Conservation (phyloP, 2,888 invertebrate genomes). For the Watsonalla cultraria region DNA sequence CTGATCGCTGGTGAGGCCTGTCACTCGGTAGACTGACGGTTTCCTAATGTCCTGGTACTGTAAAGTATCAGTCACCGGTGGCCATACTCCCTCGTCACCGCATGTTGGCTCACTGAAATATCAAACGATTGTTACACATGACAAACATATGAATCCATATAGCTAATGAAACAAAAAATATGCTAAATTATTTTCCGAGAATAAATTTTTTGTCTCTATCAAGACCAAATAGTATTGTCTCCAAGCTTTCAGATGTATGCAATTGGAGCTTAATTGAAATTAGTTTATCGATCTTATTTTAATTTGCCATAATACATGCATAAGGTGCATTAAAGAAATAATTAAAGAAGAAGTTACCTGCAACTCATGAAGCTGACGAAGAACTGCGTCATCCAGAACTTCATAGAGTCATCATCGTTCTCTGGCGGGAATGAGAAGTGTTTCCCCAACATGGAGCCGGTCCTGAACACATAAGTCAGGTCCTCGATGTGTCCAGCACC, state of each 20-base stretch:
- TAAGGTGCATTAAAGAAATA: not conserved
- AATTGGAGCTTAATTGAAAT: too few species aligned
- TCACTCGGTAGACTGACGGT: conserved; percentile 20
- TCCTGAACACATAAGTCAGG: conserved; percentile 72
- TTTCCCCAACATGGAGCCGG: conserved; percentile 36
- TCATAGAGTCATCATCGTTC: conserved; percentile 36
- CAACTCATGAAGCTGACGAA: conserved; percentile 47
- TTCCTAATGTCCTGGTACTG: conserved; percentile 39
- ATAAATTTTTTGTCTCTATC: too few species aligned
- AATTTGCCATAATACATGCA: not conserved
- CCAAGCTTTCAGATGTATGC: too few species aligned
- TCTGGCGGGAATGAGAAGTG: conserved; percentile 20
- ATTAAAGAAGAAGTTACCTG: conserved; percentile 36
- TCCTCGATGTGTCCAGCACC: conserved; percentile 81
- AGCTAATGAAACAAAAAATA: too few species aligned
- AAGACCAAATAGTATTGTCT: too few species aligned
- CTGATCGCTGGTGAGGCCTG: conserved; percentile 26
- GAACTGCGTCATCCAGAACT: conserved; percentile 45
- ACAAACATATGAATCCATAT: too few species aligned
- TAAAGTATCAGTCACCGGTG: conserved; percentile 21
- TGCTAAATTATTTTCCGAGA: too few species aligned
- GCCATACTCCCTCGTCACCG: conserved; percentile 32
- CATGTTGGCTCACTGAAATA: conserved; percentile 30
- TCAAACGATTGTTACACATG: not conserved
- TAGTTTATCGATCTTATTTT: too few species aligned